Evolutionary conservation across 2,888 invertebrate genomes (phyloP).

Genomic region (Agrotis ipsilon): DNA sequence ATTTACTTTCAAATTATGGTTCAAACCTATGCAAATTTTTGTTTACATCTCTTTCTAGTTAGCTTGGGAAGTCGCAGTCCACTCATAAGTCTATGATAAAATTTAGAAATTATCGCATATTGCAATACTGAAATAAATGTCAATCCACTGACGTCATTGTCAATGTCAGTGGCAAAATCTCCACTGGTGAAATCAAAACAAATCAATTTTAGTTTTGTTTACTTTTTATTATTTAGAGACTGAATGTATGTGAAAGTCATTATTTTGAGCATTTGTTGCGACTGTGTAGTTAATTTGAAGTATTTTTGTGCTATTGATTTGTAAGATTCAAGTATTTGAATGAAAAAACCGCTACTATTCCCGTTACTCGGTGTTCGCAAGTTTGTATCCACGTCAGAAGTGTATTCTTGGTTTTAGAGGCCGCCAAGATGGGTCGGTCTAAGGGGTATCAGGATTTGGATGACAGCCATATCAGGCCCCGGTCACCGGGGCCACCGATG

Average conservation of each 20-base stretch:
- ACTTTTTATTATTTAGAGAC: conserved; percentile 30
- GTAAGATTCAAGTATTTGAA: conserved; percentile 38
- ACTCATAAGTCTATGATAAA: too few species aligned
- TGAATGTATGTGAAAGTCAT: conserved; percentile 46
- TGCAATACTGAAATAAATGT: conserved; percentile 34
- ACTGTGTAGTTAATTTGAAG: conserved; percentile 4
- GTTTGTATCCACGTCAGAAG: conserved; percentile 81
- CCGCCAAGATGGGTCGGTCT: conserved; percentile 86
- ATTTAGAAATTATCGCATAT: too few species aligned
- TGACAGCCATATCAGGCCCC: conserved; percentile 81
- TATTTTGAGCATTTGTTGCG: conserved; percentile 15
- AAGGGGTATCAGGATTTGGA: conserved; percentile 93
- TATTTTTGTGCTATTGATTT: conserved; percentile 16
- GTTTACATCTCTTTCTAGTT: too few species aligned
- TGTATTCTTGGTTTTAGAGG: conserved; percentile 55
- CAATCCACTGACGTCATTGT: conserved; percentile 40
- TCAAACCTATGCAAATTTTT: too few species aligned
- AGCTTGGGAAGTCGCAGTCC: too few species aligned
- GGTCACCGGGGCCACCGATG: conserved; percentile 83
- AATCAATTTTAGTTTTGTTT: conserved; percentile 48
- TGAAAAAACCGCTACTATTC: conserved; percentile 63
- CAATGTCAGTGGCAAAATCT: conserved; percentile 30
- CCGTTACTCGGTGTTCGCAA: conserved; percentile 76
- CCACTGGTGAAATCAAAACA: conserved; percentile 59
- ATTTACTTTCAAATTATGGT: too few species aligned